Evolutionary conservation across 2,888 invertebrate species (phyloP).

Genomic region (Phorcus lineatus): DNA sequence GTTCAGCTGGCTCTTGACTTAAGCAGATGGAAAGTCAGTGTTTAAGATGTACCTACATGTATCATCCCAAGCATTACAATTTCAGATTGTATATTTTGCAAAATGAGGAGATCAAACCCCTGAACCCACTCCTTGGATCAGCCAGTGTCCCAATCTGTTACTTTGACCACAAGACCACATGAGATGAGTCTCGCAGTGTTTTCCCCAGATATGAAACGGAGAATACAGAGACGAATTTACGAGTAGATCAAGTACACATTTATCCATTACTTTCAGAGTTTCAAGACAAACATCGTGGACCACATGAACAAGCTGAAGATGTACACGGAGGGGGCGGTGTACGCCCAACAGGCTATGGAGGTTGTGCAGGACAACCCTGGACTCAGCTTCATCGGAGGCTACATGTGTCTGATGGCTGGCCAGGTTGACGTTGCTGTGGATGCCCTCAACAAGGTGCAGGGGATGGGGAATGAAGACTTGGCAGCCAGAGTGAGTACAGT

Average conservation of each 20-base stretch:
- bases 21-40: no score
- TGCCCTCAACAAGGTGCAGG: constrained; percentile 32
- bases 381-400: constrained; percentile 31
- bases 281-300: constrained; percentile 36
- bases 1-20: no score
- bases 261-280: constrained; percentile 20
- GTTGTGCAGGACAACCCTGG: constrained; percentile 33
- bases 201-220: neutral
- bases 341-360: constrained; percentile 29
- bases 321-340: constrained; percentile 23
- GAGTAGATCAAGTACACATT: neutral
- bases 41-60: no score
- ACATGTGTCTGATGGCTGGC: constrained; percentile 27
- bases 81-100: no score
- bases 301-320: constrained; percentile 16
- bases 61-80: no score
- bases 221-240: neutral
- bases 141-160: no score
- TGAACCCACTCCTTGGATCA: no score
- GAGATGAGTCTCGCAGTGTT: no score
- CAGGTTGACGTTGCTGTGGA: constrained; percentile 32
- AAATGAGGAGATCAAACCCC: no score
- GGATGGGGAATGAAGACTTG: constrained; percentile 33
- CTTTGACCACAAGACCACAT: no score
- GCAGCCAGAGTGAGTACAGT: constrained; percentile 18